Conservation (phyloP, 2,113 vertebrate species). For the Bos javanicus region DNA sequence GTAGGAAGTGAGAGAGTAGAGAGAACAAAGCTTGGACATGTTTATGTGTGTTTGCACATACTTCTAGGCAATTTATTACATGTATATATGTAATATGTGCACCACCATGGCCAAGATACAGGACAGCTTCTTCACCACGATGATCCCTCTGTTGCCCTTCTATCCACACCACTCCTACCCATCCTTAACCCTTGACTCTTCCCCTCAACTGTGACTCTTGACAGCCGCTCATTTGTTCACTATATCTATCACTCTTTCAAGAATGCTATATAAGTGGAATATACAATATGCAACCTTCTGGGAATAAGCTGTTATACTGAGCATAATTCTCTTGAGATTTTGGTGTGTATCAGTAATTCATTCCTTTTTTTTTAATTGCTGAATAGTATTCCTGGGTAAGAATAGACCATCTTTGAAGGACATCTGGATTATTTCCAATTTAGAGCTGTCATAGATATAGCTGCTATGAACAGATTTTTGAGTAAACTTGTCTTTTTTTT, state of each 20-base stretch:
- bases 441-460: background rate
- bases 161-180: background rate
- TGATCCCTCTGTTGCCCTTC: background rate
- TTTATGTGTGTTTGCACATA: no score
- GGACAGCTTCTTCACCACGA: background rate
- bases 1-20: background rate
- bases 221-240: background rate
- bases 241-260: background rate
- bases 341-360: background rate
- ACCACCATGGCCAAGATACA: background rate
- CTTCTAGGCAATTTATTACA: background rate
- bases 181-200: background rate
- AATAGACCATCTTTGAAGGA: background rate
- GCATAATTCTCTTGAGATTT: background rate
- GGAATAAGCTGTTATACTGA: background rate
- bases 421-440: background rate
- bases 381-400: background rate
- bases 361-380: background rate
- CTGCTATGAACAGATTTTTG: background rate
- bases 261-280: background rate
- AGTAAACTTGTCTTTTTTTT: background rate
- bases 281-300: background rate
- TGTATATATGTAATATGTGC: background rate
- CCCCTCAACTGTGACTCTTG: background rate
- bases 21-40: background rate